These are phyloP conservation scores for Ormyrus labotus DNA, from an alignment of 2,888 invertebrate species.

Conservation along the genomic window DNA sequence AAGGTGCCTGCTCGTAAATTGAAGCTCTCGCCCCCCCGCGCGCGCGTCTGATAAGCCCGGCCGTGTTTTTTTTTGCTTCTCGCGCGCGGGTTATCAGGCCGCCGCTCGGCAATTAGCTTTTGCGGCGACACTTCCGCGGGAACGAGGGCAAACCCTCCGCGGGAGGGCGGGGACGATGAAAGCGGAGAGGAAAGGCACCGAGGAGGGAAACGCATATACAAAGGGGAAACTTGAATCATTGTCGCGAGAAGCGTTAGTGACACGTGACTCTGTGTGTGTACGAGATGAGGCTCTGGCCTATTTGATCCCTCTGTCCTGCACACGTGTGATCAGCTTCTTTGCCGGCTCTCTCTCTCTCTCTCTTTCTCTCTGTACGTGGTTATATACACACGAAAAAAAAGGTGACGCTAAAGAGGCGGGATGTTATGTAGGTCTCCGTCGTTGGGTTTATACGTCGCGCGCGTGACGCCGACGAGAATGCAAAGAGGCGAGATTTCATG, in stretches of 20 bases:
- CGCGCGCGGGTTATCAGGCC: background rate
- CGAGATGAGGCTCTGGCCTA: constrained; percentile 1
- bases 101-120: constrained; percentile 26
- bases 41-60: too few species aligned
- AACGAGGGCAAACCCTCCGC: background rate
- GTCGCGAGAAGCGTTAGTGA: constrained; percentile 8
- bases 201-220: background rate
- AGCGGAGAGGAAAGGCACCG: too few species aligned
- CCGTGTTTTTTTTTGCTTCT: too few species aligned
- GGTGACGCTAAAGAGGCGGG: constrained; percentile 10
- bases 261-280: background rate
- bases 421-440: constrained; percentile 1
- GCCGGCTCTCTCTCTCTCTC: background rate
- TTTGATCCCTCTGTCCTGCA: constrained; percentile 4
- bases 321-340: constrained; percentile 26
- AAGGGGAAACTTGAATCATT: constrained; percentile 31
- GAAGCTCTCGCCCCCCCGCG: background rate
- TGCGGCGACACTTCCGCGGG: background rate
- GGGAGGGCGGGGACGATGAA: too few species aligned
- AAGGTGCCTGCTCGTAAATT: background rate
- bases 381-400: constrained; percentile 6
- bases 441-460: too few species aligned
- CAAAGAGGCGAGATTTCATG: too few species aligned
- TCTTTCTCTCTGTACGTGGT: background rate
- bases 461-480: too few species aligned